Evolutionary conservation across 2,797 vertebrate genomes (phyloP), one percentile per base, ranked within the genome.

Genomic region (Amblyopsis hoosieri): DNA sequence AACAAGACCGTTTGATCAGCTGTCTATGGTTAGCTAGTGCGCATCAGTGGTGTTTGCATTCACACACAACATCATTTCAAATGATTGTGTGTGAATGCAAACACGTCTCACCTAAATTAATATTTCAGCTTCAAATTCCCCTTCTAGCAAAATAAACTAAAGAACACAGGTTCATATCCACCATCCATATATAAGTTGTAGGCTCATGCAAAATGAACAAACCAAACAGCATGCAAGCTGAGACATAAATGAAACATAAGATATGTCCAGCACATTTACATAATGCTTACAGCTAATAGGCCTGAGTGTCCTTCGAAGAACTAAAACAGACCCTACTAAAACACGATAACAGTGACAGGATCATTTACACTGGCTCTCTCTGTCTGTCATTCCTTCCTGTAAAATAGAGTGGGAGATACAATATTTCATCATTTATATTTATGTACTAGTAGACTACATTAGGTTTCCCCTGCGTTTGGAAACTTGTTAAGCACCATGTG

Each of bases 231-330:
- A 9, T 9, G 37, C 78, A 83, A 79, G 68, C 23, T 76, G 10
- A 75, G 45, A 60, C 31, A 81, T 85, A 78, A 80, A 89, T 77
- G 67, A 88, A 85, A 82, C 75, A 86, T 83, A 60, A 87, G 79
- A 92, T 90, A 92, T 90, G 91, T 93, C 89, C 92, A 90, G 90
- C 86, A 83, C 81, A 93, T 93, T 91, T 93, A 89, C 90, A 93
- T 93, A 92, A 89, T 78, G 85, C 92, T 90, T 85, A 75, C 17
- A 94, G 91, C 89, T 92, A 91, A 94, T 88, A 89, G 92, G 89
- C 84, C 83, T 91, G 91, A 90, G 90, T 93, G 90, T 92, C 82
- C 86, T 79, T 65, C 65, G 65, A 74, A 54, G 65, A 75, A 65
- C 64, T 23, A 23, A 23, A 23, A 23, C 23, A 23, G 23, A 23